These are phyloP conservation scores for Petrolisthes cinctipes DNA, from an alignment of 2,888 invertebrate genomes.

Conservation along the genomic window DNA sequence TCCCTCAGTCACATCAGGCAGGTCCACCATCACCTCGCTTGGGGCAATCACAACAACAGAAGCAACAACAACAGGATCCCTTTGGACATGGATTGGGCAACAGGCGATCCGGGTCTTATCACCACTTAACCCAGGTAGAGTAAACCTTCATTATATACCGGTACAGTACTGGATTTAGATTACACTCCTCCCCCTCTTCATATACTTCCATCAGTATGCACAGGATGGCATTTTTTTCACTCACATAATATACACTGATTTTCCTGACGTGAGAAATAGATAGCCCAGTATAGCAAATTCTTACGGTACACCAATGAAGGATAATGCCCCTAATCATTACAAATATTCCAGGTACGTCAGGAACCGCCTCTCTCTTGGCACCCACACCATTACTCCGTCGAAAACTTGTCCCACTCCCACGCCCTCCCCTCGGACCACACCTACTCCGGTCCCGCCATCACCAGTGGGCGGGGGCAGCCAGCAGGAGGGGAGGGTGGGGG, in stretches of 20 bases:
- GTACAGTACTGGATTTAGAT: too few relatives aligned
- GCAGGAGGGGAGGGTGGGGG: constrained; percentile 37
- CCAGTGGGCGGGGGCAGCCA: constrained; percentile 33
- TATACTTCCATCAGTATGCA: too few relatives aligned
- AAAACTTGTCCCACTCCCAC: constrained; percentile 49
- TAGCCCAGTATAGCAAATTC: too few relatives aligned
- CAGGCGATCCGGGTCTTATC: constrained; percentile 49
- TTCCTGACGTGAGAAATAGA: too few relatives aligned
- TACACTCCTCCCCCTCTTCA: too few relatives aligned
- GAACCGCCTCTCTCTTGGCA: constrained; percentile 35
- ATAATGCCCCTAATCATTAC: too few relatives aligned
- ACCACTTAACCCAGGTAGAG: constrained; percentile 38
- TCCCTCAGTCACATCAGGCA: constrained; percentile 3
- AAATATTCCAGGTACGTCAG: constrained; percentile 10
- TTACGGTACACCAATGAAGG: too few relatives aligned
- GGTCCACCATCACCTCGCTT: constrained; percentile 24
- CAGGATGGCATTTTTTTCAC: too few relatives aligned
- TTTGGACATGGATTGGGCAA: constrained; percentile 43
- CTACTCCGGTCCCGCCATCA: constrained; percentile 53
- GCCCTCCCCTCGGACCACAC: constrained; percentile 59
- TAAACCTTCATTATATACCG: too few relatives aligned
- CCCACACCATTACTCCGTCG: constrained; percentile 52
- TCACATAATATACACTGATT: too few relatives aligned
- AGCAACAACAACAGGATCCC: constrained; percentile 29
- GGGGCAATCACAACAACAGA: constrained; percentile 26